These are phyloP conservation scores for Isaurus tuberculatus DNA, from an alignment of 92 coral and sea anemone genomes.

Conservation along the genomic window DNA sequence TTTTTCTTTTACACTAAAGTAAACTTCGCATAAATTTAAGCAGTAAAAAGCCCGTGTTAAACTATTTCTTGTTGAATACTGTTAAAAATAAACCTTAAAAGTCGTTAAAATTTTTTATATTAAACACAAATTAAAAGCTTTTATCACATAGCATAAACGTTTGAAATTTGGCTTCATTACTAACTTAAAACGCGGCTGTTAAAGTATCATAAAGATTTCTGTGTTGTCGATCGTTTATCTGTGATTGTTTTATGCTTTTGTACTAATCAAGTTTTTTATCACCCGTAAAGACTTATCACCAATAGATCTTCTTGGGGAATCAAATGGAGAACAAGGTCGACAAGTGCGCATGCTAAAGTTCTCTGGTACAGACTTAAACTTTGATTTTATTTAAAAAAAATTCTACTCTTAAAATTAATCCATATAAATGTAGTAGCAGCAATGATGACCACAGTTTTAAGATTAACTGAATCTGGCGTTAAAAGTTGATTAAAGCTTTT, in stretches of 20 bases:
- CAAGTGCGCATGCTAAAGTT: conserved; percentile 50
- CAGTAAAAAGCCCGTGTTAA: background rate
- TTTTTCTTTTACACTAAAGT: background rate
- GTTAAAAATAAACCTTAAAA: background rate
- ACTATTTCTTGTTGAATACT: background rate
- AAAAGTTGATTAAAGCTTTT: background rate
- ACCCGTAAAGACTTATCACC: conserved; percentile 23
- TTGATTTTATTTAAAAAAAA: background rate
- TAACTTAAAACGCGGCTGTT: conserved; percentile 3
- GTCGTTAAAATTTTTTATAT: background rate
- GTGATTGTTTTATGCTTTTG: background rate
- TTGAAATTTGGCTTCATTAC: background rate
- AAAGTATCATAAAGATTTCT: background rate
- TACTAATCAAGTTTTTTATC: conserved; percentile 26
- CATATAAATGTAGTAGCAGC: background rate
- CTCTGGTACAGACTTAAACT: conserved; percentile 47
- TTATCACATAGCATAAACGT: background rate
- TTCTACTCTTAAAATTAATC: background rate
- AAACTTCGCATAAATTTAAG: background rate
- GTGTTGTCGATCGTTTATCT: background rate
- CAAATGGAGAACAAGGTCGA: conserved; percentile 24
- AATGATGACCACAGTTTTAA: too few species aligned
- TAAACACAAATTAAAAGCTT: background rate
- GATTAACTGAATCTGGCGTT: background rate
- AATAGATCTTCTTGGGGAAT: conserved; percentile 41